Evolutionary conservation across 2,888 invertebrate genomes (phyloP).

Genomic region (Scaptomyza tumidula): DNA sequence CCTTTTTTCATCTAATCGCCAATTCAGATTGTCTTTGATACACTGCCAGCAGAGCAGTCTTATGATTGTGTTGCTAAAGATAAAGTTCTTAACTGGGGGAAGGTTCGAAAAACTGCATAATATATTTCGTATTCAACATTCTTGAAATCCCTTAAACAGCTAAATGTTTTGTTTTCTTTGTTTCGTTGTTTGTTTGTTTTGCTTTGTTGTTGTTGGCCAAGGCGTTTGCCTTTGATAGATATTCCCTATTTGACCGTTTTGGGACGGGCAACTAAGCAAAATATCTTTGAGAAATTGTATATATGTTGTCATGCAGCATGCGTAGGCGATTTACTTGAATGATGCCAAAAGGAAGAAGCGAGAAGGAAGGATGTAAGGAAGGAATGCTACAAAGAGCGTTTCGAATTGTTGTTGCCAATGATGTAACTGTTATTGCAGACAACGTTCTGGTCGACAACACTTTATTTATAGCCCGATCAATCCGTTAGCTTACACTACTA

Average conservation of each 20-base stretch:
- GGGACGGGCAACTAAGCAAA: conserved; percentile 20
- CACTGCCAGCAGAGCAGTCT: not conserved
- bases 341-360: not conserved
- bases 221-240: conserved; percentile 41
- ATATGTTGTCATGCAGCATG: conserved; percentile 62
- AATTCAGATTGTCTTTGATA: conserved; percentile 9
- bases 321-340: conserved; percentile 63
- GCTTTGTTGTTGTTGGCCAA: conserved; percentile 10
- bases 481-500: conserved; percentile 1
- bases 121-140: conserved; percentile 1
- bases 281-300: conserved; percentile 69
- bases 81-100: too few relatives aligned
- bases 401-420: conserved; percentile 26
- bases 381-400: not conserved
- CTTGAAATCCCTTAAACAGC: not conserved
- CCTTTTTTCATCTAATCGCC: conserved; percentile 41
- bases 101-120: too few relatives aligned
- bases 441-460: conserved; percentile 6
- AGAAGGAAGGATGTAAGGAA: not conserved
- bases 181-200: not conserved
- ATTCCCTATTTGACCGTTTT: conserved; percentile 50
- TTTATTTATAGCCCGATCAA: conserved; percentile 23
- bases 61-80: too few relatives aligned
- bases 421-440: conserved; percentile 48
- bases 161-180: not conserved